A percentile compares a stretch with the other conserved stretches of the same genome.
These are phyloP conservation scores for Xenopus laevis DNA, from an alignment of 2,113 vertebrate species.

Conservation along the genomic window DNA sequence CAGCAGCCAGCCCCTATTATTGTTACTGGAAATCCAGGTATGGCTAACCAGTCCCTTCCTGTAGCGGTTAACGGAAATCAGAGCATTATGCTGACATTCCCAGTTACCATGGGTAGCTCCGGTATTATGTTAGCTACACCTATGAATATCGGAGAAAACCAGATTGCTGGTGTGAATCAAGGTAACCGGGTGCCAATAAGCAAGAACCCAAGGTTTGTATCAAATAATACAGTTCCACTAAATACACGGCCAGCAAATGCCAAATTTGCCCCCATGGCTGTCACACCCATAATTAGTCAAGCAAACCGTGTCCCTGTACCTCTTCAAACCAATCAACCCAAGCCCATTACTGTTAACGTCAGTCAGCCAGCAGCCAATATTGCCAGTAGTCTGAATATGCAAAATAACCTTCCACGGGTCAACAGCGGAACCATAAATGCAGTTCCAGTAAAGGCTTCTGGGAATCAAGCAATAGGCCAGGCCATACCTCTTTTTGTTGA, in stretches of 20 bases:
- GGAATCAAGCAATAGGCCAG: constrained; percentile 11
- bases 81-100: constrained; percentile 32
- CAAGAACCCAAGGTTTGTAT: constrained; percentile 16
- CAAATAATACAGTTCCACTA: not conserved
- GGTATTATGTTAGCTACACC: constrained; percentile 32
- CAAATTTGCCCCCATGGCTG: constrained; percentile 1
- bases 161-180: constrained; percentile 9
- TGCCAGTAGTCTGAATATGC: not conserved
- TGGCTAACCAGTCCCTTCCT: constrained; percentile 9
- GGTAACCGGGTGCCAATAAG: constrained; percentile 6
- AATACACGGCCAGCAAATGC: not conserved
- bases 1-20: constrained; percentile 26
- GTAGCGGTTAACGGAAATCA: constrained; percentile 25
- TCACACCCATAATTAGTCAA: constrained; percentile 21
- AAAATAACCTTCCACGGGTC: constrained; percentile 3
- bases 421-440: constrained; percentile 4
- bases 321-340: not conserved
- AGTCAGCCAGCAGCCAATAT: constrained; percentile 1
- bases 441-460: not conserved
- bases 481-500: constrained; percentile 25
- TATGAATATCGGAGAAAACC: constrained; percentile 24
- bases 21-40: constrained; percentile 18
- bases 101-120: constrained; percentile 21
- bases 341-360: constrained; percentile 15
- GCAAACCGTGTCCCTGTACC: not conserved